Evolutionary conservation across 2,797 vertebrate species (phyloP), one percentile per base, ranked within the genome.

Genomic region (Halcyon chelicuti): DNA sequence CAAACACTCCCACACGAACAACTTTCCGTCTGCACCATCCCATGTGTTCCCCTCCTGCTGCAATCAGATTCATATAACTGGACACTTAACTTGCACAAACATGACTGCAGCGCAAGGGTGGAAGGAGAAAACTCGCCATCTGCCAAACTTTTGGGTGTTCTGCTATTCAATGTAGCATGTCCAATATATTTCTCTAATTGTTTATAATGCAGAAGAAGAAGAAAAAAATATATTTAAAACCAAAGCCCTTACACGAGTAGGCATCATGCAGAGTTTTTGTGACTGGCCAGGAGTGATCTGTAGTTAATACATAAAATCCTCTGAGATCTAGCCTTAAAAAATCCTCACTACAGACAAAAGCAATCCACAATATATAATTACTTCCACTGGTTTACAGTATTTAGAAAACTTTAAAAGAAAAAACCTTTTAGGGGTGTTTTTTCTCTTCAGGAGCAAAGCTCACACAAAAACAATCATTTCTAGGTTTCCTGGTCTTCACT

Each of bases 261-360:
- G 31, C 80, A 86, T 39, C 74, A 70, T 0, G 2, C 66, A 44
- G 73, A 84, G 33, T 15, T 95, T 91, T 58, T 91, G 67, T 17
- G 17, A 76, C 80, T 39, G 49, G 44, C 67, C 0, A 0, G 33
- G 54, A 90, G 28, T 31, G 29, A 28, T 63, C 68, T 90, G 66
- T 37, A 88, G 47, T 67, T 86, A 88, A 85, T 67, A 82, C 19
- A 79, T 39, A 82, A 96, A 91, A 81, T 78, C 44, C 57, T 86
- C 57, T 25, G 47, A 83, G 29, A 90, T 55, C 31, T 35, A 70
- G 60, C 67, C 68, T 81, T 84, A 47, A 77, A 92, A 83, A 75
- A 54, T 54, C 21, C 7, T 90, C 10, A 2, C 33, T 49, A 28
- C 10, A 57, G 55, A 70, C 35, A 86, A 75, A 62, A 89, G n/a